These are phyloP conservation scores for Nephotettix cincticeps DNA, from an alignment of 1,140 invertebrate species.

Conservation along the genomic window DNA sequence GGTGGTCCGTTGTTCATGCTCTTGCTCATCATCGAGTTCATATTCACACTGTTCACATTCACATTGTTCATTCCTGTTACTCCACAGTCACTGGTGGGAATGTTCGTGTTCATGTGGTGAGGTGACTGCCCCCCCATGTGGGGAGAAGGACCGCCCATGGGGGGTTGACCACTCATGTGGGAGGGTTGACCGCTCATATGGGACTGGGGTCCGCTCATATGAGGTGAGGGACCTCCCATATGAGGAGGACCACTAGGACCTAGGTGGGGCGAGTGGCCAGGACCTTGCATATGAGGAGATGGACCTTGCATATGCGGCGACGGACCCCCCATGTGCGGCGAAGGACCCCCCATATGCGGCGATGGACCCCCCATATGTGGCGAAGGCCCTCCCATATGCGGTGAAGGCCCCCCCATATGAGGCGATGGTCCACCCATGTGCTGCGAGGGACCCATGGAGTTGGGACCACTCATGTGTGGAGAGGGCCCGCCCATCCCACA, in stretches of 20 bases:
- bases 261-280: constrained; percentile 52
- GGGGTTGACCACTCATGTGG: constrained; percentile 53
- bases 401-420: constrained; percentile 53
- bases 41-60: constrained; percentile 40
- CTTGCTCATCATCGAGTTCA: constrained; percentile 17
- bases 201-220: constrained; percentile 54
- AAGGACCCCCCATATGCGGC: constrained; percentile 56
- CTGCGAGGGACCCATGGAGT: constrained; percentile 50
- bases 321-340: constrained; percentile 62
- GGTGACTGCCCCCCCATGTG: constrained; percentile 61
- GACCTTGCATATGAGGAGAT: constrained; percentile 53
- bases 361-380: constrained; percentile 49
- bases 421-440: constrained; percentile 54
- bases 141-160: constrained; percentile 59
- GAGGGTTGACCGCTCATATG: constrained; percentile 53
- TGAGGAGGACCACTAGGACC: constrained; percentile 52
- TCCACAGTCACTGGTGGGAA: constrained; percentile 51
- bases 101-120: constrained; percentile 54
- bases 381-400: constrained; percentile 53
- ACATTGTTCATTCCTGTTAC: constrained; percentile 56
- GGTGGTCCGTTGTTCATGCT: constrained; percentile 48
- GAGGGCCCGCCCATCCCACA: constrained; percentile 42
- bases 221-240: constrained; percentile 53
- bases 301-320: constrained; percentile 52
- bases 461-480: constrained; percentile 46